Evolutionary conservation across 92 coral and sea anemone genomes (phyloP), one percentile per base, ranked within the genome.

Genomic region (Scolanthus callimorphus): DNA sequence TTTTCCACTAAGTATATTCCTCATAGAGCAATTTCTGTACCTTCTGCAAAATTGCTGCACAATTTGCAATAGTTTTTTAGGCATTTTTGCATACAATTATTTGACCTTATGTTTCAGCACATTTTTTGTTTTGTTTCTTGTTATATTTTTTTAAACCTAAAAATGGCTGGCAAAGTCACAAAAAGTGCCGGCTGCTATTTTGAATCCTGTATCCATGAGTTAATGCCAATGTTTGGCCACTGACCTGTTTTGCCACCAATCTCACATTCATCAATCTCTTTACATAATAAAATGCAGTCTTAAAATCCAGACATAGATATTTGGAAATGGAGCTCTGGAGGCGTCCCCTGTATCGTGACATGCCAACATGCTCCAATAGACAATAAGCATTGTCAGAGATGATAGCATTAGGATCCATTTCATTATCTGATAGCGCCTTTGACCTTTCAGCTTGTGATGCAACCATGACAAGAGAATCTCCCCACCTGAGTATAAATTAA

Each of bases 391-490:
- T 17, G n/a, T 80, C 90, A 19, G 54, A 31, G 4, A 91, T 11
- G 11, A 61, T 17, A 1, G 80, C 22, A 47, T 69, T 60, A 6
- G 76, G 76, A 58, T 87, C 96, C 47, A 77, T 61, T 21, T 76
- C 77, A 17, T 63, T 59, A 17, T 79, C 85, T 50, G 87, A 31
- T 6, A 91, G 23, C 31, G 84, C 88, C 28, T 51, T 83, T 3
- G 70, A 60, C 22, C 97, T 79, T 59, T 81, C 61, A 25, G 78
- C 72, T 46, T 91, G 97, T 6, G 91, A 91, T 13, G 97, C 97
- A 50, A 91, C 97, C 67, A 91, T 81, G 20, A 77, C 82, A 41
- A 91, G 88, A 12, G 51, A 59, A 64, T 87, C 80, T 45, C 96
- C 90, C 84, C 90, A 91, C 46, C 82, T 88, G 69, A 38, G n/a